Conservation (phyloP, 2,797 vertebrate species). For the Nannoperca australis region DNA sequence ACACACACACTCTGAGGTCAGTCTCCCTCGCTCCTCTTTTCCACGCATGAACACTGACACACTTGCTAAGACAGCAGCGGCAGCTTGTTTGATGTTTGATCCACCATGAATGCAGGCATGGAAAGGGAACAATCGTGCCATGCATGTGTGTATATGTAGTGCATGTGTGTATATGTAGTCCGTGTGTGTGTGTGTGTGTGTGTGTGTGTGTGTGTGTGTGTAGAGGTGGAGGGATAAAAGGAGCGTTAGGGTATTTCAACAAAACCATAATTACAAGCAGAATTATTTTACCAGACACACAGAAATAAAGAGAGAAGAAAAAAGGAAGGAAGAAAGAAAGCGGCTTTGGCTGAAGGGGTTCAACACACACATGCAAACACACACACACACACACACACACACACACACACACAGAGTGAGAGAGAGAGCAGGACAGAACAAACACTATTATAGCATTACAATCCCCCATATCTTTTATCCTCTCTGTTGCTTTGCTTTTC, state of each 20-base stretch:
- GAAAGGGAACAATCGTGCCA: slow-evolving; percentile 8
- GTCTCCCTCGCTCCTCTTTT: slow-evolving; percentile 3
- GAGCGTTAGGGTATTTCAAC: background rate
- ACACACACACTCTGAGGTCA: slow-evolving; percentile 41
- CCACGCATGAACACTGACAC: slow-evolving; percentile 54
- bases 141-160: background rate
- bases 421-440: slow-evolving; percentile 34
- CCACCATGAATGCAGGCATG: slow-evolving; percentile 42
- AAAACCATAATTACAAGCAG: slow-evolving; percentile 8
- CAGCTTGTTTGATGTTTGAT: slow-evolving; percentile 64
- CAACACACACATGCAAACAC: background rate
- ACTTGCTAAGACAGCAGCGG: slow-evolving; percentile 38
- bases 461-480: slow-evolving; percentile 53
- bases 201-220: background rate
- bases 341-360: slow-evolving; percentile 6
- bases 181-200: background rate
- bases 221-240: background rate
- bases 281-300: slow-evolving; percentile 2
- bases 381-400: background rate
- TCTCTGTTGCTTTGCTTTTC: slow-evolving; percentile 47
- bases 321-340: background rate
- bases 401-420: background rate
- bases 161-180: background rate
- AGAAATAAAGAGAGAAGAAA: background rate
- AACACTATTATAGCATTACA: slow-evolving; percentile 61